These are phyloP conservation scores for Myopa tessellatipennis DNA, from an alignment of 2,888 invertebrate genomes.

Conservation along the genomic window DNA sequence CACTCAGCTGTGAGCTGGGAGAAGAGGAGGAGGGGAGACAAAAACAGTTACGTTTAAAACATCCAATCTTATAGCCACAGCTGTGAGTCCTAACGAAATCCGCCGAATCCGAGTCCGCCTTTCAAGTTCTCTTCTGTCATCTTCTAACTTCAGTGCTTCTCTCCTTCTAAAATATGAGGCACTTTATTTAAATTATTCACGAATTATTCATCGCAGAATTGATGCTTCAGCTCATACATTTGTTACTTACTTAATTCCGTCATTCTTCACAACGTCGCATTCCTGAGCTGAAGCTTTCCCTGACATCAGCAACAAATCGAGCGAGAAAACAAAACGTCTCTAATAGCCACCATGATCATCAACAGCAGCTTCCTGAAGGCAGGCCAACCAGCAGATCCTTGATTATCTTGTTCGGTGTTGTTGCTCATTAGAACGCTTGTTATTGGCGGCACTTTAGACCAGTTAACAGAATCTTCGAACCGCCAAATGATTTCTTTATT, in stretches of 20 bases:
- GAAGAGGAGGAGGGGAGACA: too few species aligned
- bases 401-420: not conserved
- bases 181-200: too few species aligned
- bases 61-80: not conserved
- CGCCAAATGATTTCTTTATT: slow-evolving; percentile 17
- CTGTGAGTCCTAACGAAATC: not conserved
- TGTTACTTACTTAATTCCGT: not conserved
- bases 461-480: not conserved
- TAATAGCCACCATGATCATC: not conserved
- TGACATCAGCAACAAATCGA: not conserved
- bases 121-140: too few species aligned
- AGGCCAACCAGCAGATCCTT: not conserved
- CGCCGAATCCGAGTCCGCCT: not conserved
- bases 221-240: too few species aligned
- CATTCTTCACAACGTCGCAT: not conserved
- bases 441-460: slow-evolving; percentile 13
- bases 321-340: not conserved
- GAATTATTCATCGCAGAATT: too few species aligned
- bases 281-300: not conserved
- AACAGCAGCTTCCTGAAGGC: not conserved
- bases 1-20: not conserved
- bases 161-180: too few species aligned
- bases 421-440: not conserved
- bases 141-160: too few species aligned
- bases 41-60: too few species aligned